These are phyloP conservation scores for Actinostola sp. DNA, from an alignment of 92 coral and sea anemone genomes.

Conservation along the genomic window DNA sequence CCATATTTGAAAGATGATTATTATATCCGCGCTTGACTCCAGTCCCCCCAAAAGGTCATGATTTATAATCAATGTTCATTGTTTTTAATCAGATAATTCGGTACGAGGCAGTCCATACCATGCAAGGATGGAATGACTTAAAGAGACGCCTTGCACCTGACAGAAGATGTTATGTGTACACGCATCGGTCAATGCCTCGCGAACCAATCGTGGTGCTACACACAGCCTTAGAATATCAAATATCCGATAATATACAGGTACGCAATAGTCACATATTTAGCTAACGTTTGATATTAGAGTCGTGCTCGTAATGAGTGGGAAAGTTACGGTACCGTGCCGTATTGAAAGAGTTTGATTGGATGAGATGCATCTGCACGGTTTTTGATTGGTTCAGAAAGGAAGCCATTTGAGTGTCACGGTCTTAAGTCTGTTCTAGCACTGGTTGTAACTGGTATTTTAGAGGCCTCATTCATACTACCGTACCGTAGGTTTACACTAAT, in stretches of 20 bases:
- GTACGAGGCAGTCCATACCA: conserved; percentile 95
- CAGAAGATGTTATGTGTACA: conserved; percentile 86
- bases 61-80: background rate
- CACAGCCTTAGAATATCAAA: conserved; percentile 87
- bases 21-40: background rate
- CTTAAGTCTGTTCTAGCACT: no score
- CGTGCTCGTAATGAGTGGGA: no score
- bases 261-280: no score
- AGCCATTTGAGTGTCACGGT: no score
- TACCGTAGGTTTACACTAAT: no score
- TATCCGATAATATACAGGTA: conserved; percentile 73
- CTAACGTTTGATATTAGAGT: no score
- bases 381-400: no score
- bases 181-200: conserved; percentile 99
- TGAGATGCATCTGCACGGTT: no score
- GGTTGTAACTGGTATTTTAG: no score
- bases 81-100: conserved; percentile 59
- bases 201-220: conserved; percentile 95
- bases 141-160: conserved; percentile 94
- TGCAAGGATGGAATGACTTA: conserved; percentile 91
- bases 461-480: no score
- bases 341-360: no score
- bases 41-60: background rate
- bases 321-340: no score
- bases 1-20: background rate